These are phyloP conservation scores for Cryptoprocta ferox DNA, from an alignment of 2,797 vertebrate genomes.

Conservation along the genomic window DNA sequence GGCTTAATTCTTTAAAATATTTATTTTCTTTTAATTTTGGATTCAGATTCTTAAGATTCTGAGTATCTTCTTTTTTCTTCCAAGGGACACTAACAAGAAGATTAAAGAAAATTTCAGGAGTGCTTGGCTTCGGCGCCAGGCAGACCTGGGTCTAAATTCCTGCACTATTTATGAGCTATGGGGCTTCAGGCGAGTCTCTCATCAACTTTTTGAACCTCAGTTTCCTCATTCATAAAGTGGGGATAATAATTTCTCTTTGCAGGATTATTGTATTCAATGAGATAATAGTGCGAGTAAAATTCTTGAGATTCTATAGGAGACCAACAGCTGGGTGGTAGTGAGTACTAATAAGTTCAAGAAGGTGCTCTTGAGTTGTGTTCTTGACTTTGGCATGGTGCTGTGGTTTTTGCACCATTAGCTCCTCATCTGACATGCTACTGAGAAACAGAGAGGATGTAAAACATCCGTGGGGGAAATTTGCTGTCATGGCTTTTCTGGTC, in stretches of 20 bases:
- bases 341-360: neutral
- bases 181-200: neutral
- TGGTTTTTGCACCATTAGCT: neutral
- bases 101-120: constrained; percentile 38
- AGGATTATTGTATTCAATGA: neutral
- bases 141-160: neutral
- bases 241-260: neutral
- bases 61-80: neutral
- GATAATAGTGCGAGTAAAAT: neutral
- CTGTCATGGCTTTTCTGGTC: neutral
- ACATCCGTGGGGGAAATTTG: neutral
- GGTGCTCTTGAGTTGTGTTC: neutral
- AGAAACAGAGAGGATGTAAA: neutral
- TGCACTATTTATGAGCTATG: neutral
- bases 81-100: neutral
- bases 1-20: constrained; percentile 23
- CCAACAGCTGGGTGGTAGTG: neutral
- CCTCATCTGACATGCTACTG: neutral
- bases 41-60: constrained; percentile 50
- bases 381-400: neutral
- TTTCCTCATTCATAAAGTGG: constrained; percentile 21
- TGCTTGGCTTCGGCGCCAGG: neutral
- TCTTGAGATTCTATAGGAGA: neutral
- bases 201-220: neutral
- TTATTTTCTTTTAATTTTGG: constrained; percentile 63